Conservation (phyloP, 2,797 vertebrate genomes). For the Rhinichthys osculus region DNA sequence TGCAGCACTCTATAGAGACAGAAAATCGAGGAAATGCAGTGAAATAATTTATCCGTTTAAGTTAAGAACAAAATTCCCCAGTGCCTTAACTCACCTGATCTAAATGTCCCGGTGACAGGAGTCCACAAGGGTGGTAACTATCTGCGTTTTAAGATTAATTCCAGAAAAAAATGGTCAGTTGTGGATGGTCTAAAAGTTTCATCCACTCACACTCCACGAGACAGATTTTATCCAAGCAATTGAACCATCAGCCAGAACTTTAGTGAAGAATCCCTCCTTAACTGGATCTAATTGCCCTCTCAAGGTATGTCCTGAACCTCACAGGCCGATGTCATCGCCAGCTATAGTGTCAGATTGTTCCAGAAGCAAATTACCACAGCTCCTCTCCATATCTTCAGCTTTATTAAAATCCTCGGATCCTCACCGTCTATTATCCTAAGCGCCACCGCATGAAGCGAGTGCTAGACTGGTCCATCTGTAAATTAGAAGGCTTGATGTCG, state of each 20-base stretch:
- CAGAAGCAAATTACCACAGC: conserved; percentile 69
- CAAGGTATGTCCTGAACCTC: conserved; percentile 53
- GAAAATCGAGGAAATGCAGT: conserved; percentile 31
- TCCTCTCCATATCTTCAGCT: conserved; percentile 67
- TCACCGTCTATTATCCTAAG: conserved; percentile 68
- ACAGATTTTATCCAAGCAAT: conserved; percentile 71
- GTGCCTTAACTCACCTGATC: background rate
- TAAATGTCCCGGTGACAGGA: conserved; percentile 12
- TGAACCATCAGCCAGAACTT: conserved; percentile 53
- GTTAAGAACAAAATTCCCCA: conserved; percentile 21
- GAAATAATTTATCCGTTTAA: conserved; percentile 38
- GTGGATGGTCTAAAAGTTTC: conserved; percentile 46
- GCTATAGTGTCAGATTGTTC: conserved; percentile 56
- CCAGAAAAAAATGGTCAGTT: conserved; percentile 37
- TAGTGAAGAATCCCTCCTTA: conserved; percentile 52
- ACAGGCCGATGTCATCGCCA: conserved; percentile 47
- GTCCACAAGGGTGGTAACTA: background rate
- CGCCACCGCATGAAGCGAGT: conserved; percentile 60
- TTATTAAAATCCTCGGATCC: conserved; percentile 74
- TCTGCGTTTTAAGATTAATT: conserved; percentile 37
- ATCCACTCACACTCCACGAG: conserved; percentile 9
- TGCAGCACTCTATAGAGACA: conserved; percentile 23
- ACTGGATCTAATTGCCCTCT: conserved; percentile 66
- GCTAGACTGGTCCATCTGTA: conserved; percentile 59
- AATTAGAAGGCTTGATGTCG: conserved; percentile 72